Evolutionary conservation across 2,888 invertebrate genomes (phyloP), one percentile per base, ranked within the genome.

Genomic region (Hypomecis atomaria): DNA sequence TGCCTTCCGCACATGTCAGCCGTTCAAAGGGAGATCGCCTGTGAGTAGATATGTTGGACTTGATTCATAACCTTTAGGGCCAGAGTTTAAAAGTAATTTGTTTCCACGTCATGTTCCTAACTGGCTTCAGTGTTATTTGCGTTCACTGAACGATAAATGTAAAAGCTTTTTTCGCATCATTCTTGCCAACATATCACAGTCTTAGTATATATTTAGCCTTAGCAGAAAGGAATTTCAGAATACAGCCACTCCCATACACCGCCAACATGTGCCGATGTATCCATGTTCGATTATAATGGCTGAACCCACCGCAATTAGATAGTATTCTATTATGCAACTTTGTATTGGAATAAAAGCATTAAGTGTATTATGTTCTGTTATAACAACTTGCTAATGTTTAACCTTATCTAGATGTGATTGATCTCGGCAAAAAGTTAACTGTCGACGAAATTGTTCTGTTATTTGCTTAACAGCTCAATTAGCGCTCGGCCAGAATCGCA

Each of bases 191-290:
- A 53, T 57, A 50, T 58, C 38, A 68, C 13, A 56, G 23, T 23
- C 23, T 23, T 23, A 23, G 23, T 23, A 23, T 1, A 23, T 23
- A 23, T 1, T 23, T 23, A 23, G 23, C 23, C 73, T 67, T 75
- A 70, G 67, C 72, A 74, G 68, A 73, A 71, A 74, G 74, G 47
- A 49, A 50, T 52, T 11, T 67, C 55, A 64, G 59, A 79, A 82
- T 72, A 78, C 83, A 81, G 71, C 65, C 71, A 72, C 66, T 84
- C 81, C 73, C 83, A 76, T 79, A 70, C 72, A 79, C 73, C 67
- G 67, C 66, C 70, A 72, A 80, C 82, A 81, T 78, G 75, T 84
- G 86, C 73, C 66, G 63, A 71, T 72, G 69, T 66, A 74, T 71
- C 73, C 71, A 73, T 76, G 72, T 74, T 74, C 74, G 69, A 73